These are phyloP conservation scores for Polypterus bichir DNA, from an alignment of 2,113 vertebrate species.

Conservation along the genomic window DNA sequence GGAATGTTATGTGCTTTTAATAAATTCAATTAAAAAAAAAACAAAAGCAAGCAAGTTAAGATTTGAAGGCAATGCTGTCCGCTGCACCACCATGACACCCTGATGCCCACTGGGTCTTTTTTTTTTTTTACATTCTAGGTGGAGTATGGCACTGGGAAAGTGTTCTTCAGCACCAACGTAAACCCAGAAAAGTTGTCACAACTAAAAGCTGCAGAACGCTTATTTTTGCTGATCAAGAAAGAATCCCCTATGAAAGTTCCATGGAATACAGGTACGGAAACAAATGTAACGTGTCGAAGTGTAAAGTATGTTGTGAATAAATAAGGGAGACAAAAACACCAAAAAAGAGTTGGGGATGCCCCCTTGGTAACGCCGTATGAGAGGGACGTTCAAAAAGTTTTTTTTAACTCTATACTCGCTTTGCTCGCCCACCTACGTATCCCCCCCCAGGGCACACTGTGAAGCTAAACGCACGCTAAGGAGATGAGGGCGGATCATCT, in stretches of 20 bases:
- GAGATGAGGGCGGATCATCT: too few relatives aligned
- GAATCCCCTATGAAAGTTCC: conserved; percentile 33
- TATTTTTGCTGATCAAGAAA: conserved; percentile 67
- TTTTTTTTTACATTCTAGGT: conserved; percentile 49
- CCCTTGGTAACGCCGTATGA: too few relatives aligned
- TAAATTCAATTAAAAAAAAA: neutral
- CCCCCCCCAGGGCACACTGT: too few relatives aligned
- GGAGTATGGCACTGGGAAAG: conserved; percentile 64
- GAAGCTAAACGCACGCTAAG: too few relatives aligned
- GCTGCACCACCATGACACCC: neutral
- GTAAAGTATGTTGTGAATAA: too few relatives aligned
- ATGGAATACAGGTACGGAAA: conserved; percentile 36
- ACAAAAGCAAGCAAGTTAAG: too few relatives aligned
- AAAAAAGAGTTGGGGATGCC: too few relatives aligned
- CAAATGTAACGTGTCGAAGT: too few relatives aligned
- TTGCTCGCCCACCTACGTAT: too few relatives aligned
- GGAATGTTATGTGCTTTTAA: neutral
- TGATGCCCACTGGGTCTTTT: conserved; percentile 4
- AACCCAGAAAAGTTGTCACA: conserved; percentile 34
- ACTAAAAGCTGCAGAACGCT: conserved; percentile 72
- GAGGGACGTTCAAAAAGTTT: too few relatives aligned
- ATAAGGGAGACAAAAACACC: too few relatives aligned
- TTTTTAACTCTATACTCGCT: too few relatives aligned
- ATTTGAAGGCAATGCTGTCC: neutral
- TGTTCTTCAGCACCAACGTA: conserved; percentile 64